Conservation (phyloP, 2,888 invertebrate genomes). For the Callyntrura guangdongensis region DNA sequence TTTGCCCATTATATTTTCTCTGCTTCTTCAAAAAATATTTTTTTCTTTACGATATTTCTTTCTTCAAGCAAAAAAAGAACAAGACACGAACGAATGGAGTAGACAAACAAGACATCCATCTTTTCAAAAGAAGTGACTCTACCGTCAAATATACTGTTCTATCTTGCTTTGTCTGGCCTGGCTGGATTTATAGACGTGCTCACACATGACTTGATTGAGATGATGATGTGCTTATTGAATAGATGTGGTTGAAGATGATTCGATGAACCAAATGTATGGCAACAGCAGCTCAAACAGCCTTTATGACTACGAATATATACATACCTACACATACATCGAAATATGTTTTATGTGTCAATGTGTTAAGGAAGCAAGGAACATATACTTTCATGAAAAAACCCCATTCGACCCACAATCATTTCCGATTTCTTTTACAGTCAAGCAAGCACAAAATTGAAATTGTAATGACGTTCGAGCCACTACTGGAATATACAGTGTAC, state of each 20-base stretch:
- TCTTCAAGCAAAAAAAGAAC: neutral
- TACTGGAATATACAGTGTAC: too few relatives aligned
- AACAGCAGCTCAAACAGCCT: neutral
- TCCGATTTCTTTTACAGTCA: too few relatives aligned
- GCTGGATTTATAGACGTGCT: neutral
- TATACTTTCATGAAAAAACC: neutral
- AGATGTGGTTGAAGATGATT: neutral
- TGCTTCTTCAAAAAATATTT: neutral
- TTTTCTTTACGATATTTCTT: neutral
- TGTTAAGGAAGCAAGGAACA: neutral
- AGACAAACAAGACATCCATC: constrained; percentile 6
- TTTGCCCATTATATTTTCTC: constrained; percentile 11
- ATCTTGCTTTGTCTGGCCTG: neutral
- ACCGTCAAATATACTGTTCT: neutral
- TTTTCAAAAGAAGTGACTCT: neutral
- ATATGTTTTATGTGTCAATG: neutral
- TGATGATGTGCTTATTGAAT: constrained; percentile 26
- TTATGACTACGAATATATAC: neutral
- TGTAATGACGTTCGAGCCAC: too few relatives aligned
- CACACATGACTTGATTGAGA: constrained; percentile 56
- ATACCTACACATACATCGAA: too few relatives aligned
- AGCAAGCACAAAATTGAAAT: too few relatives aligned
- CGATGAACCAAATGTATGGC: neutral
- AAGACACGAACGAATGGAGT: neutral
- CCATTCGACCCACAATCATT: too few relatives aligned